Evolutionary conservation across 2,797 vertebrate species (phyloP), one percentile per base, ranked within the genome.

Genomic region (Pipistrellus kuhlii): DNA sequence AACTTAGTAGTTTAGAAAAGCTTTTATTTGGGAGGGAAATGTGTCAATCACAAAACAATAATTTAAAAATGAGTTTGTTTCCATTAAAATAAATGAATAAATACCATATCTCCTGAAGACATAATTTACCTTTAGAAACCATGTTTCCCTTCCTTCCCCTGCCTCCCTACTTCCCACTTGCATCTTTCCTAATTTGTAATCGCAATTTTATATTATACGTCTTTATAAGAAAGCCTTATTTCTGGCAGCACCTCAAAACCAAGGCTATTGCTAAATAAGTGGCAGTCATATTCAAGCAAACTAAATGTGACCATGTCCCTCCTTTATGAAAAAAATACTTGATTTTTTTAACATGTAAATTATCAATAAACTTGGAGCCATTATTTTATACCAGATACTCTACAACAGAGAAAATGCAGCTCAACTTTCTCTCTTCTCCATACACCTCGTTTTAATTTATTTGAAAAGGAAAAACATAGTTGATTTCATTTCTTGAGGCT

Each of bases 261-360:
- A 94, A 97, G 53, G 30, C 14, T 87, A 95, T 8, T 48, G 44
- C 48, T 96, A 64, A 82, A 48, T 44, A 68, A 88, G 3, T 41
- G 11, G 2, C 13, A 68, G 55, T 69, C 51, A 90, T 38, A 78
- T 48, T 21, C 6, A 82, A 93, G 94, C 88, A 97, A 97, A 78
- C 23, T 57, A 68, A 92, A 80, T 72, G 66, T 88, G 48, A 30
- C 95, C 32, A 64, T 95, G 94, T 46, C 30, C 12, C 3, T 85
- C 3, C 18, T 32, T 93, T 86, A 64, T n/a, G 46, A 35, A 5
- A 85, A 85, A 53, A 53, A 41, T 77, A 71, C 0, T 73, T 93
- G 53, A 84, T 81, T 62, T 69, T 44, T 77, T 53, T 17, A 71
- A 76, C 84, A 57, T 59, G 13, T 53, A 75, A 75, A 72, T 81